Evolutionary conservation across 1,140 invertebrate species (phyloP), one percentile per base, ranked within the genome.

Genomic region (Vanessa tameamea): DNA sequence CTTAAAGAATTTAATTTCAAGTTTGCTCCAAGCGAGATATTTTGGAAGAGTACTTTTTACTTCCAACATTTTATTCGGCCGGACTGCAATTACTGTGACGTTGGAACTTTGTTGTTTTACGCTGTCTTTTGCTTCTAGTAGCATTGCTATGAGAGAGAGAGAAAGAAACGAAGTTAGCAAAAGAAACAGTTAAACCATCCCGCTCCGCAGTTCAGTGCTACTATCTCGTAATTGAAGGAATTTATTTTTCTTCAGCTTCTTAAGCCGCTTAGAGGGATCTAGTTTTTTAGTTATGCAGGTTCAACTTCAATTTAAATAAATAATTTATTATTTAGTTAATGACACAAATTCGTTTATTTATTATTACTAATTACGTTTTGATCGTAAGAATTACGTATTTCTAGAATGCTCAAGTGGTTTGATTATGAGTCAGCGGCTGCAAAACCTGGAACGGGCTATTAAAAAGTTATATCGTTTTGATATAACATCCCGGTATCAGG

Each of bases 1-100:
- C 53, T 69, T 69, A 69, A 69, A 69, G 23, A 68, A 61, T 57
- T 57, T 31, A 43, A 69, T 69, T 69, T 69, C 55, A 69, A 43
- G 37, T 69, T 68, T 23, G 31, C 31, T 69, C 53, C n/a, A 61
- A 61, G 53, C 67, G 67, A 47, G 67, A 61, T 55, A 61, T 69
- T 61, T 61, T 37, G 57, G 57, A 37, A 51, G 20, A 16, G 47
- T 59, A 69, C 51, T 20, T 68, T 69, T 47, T 59, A 68, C 55
- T 68, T 47, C 13, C 31, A 68, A 69, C 66, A 59, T 69, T 61
- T 61, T 61, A 61, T 61, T 69, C 47, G 20, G 47, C 66, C n/a
- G 53, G 15, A 59, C 26, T 61, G 57, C 57, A 61, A 61, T 61
- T 61, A 61, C 53, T 57, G 53, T 16, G 53, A 23, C 12, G 43